Conservation (phyloP, 2,888 invertebrate species). For the Dilophus febrilis region DNA sequence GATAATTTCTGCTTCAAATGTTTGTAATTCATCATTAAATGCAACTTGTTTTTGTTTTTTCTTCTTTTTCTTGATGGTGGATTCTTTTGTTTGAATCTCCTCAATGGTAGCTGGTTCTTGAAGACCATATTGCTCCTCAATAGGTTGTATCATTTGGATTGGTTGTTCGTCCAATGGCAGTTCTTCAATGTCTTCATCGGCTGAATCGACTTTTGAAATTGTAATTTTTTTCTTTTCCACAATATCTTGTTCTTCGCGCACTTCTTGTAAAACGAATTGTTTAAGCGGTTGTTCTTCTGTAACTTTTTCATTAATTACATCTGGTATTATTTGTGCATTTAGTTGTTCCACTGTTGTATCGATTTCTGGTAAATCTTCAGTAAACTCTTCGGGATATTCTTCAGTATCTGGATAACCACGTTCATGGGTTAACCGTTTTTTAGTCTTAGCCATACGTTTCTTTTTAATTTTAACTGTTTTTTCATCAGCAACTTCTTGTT, state of each 20-base stretch:
- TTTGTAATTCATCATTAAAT: constrained; percentile 8
- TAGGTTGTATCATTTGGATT: constrained; percentile 10
- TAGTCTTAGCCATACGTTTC: background rate
- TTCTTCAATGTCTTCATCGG: constrained; percentile 17
- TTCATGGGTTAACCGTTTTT: background rate
- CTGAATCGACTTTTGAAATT: constrained; percentile 8
- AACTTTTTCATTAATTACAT: constrained; percentile 19
- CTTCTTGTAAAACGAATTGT: constrained; percentile 1
- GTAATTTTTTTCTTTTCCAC: constrained; percentile 6
- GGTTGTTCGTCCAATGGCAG: constrained; percentile 24
- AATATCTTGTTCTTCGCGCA: constrained; percentile 10
- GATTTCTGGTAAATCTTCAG: constrained; percentile 24
- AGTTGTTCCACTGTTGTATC: constrained; percentile 24
- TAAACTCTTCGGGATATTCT: constrained; percentile 19
- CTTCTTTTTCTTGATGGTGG: constrained; percentile 10
- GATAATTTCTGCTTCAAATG: constrained; percentile 12
- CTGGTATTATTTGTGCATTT: constrained; percentile 21
- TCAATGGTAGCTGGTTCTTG: constrained; percentile 1
- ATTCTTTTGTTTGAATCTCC: background rate
- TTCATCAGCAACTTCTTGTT: constrained; percentile 3
- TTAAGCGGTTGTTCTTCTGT: constrained; percentile 17
- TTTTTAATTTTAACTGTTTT: background rate
- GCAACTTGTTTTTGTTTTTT: constrained; percentile 16
- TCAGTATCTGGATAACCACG: background rate
- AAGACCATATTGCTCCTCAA: constrained; percentile 15